Evolutionary conservation across 2,797 vertebrate genomes (phyloP).

Genomic region (Eospalax fontanierii): DNA sequence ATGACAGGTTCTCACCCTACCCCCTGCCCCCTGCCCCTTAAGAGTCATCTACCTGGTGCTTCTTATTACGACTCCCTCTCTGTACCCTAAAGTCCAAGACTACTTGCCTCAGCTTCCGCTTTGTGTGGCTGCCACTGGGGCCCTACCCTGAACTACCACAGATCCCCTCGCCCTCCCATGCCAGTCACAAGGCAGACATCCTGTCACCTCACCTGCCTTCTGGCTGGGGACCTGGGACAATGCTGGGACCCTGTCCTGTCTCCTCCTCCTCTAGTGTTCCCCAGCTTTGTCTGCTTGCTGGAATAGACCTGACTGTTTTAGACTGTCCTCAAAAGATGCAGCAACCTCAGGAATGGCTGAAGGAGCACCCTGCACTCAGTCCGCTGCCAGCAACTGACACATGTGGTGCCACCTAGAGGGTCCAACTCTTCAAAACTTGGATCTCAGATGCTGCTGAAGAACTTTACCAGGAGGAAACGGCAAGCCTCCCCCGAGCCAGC

Average conservation of each 20-base stretch:
- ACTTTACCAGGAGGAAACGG: background rate
- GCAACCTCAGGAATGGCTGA: background rate
- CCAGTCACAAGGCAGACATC: accelerated
- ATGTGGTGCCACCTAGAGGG: accelerated
- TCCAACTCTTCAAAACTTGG: accelerated
- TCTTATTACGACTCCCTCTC: accelerated
- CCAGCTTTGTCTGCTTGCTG: background rate
- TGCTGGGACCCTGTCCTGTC: background rate
- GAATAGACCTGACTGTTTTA: background rate
- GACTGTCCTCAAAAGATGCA: background rate
- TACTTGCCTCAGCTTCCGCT: background rate
- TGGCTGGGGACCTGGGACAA: accelerated
- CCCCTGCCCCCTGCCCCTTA: background rate
- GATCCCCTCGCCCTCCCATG: too few species aligned
- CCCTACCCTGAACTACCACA: background rate
- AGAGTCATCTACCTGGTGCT: background rate
- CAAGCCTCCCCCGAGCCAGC: background rate
- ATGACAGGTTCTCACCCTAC: background rate
- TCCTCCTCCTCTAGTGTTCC: background rate
- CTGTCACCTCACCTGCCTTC: background rate
- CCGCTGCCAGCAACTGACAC: accelerated
- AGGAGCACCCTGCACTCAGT: background rate
- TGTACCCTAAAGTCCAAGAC: accelerated
- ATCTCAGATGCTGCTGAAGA: background rate
- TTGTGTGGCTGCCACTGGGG: background rate